Conservation (phyloP, 2,888 invertebrate species). For the Conistra vaccinii region DNA sequence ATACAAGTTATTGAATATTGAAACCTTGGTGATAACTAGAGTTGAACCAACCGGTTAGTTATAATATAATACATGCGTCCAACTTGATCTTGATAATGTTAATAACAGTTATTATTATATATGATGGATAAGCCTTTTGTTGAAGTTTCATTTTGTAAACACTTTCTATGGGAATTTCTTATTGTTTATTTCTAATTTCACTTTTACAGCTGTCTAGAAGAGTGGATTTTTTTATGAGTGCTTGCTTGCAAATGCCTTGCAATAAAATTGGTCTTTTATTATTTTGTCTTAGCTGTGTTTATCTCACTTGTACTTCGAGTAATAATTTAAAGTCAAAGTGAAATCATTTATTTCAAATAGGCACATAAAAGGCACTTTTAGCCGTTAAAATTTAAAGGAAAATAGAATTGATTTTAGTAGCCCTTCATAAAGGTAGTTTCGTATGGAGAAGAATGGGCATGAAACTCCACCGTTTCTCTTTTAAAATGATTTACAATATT, state of each 20-base stretch:
- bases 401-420: no score
- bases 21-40: slow-evolving; percentile 57
- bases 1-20: slow-evolving; percentile 58
- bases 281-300: neutral
- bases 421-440: no score
- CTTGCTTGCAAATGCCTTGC: slow-evolving; percentile 1
- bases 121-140: slow-evolving; percentile 32
- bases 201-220: slow-evolving; percentile 25
- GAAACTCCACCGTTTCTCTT: no score
- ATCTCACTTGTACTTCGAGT: neutral
- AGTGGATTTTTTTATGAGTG: slow-evolving; percentile 26
- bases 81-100: slow-evolving; percentile 61
- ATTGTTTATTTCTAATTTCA: slow-evolving; percentile 42
- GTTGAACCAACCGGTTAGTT: slow-evolving; percentile 53
- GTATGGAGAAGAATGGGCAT: no score
- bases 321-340: neutral
- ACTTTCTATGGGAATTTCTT: slow-evolving; percentile 44
- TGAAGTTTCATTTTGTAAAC: slow-evolving; percentile 23
- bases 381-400: no score
- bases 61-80: slow-evolving; percentile 39
- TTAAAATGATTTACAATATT: no score
- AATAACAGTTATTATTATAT: slow-evolving; percentile 38
- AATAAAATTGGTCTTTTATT: neutral
- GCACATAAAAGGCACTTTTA: no score
- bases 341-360: no score